Evolutionary conservation across 1,140 invertebrate species (phyloP).

Genomic region (Drosophila cardini): DNA sequence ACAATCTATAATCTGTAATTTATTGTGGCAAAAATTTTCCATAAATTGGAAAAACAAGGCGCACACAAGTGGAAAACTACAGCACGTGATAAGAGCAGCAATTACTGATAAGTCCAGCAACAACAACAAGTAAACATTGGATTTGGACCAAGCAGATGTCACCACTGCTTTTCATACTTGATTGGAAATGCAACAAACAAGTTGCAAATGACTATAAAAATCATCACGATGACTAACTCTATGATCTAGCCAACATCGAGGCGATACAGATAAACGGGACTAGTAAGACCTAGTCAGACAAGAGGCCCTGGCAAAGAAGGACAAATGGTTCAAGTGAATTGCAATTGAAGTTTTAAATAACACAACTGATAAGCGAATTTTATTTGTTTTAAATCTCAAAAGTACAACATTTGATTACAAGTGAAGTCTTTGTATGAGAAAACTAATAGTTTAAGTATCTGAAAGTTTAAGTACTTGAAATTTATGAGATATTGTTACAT

Average conservation of each 20-base stretch:
- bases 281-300: too few relatives aligned
- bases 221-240: constrained; percentile 22
- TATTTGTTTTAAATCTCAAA: constrained; percentile 3
- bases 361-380: background rate
- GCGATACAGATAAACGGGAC: constrained; percentile 1
- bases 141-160: constrained; percentile 14
- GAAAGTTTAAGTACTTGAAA: too few relatives aligned
- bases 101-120: constrained; percentile 50
- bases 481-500: too few relatives aligned
- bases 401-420: background rate
- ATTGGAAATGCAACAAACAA: constrained; percentile 62
- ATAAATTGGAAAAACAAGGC: constrained; percentile 47
- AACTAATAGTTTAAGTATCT: background rate
- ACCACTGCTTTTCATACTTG: constrained; percentile 33
- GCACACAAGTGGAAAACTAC: constrained; percentile 71
- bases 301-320: background rate
- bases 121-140: constrained; percentile 40
- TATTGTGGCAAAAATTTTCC: constrained; percentile 57
- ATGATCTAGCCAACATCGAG: background rate
- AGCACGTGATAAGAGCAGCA: constrained; percentile 70
- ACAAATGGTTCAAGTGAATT: background rate
- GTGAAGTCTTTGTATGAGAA: background rate
- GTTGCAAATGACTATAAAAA: constrained; percentile 41
- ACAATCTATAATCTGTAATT: constrained; percentile 24
- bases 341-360: constrained; percentile 2